Conservation (phyloP, 1,140 invertebrate species). For the Littorina saxatilis region DNA sequence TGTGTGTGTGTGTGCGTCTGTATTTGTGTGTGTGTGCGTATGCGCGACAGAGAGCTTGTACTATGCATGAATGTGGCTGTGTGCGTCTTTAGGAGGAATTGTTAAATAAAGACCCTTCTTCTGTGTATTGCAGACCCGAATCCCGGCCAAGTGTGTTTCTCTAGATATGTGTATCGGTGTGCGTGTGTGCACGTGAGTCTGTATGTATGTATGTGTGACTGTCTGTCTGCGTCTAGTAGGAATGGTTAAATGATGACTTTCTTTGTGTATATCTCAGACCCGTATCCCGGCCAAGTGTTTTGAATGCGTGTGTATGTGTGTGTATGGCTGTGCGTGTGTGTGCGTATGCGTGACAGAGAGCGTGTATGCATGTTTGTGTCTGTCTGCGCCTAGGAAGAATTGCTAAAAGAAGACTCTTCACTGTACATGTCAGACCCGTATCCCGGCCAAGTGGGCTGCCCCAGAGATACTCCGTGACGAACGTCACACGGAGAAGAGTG, state of each 20-base stretch:
- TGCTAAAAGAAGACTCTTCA: neutral
- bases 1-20: no score
- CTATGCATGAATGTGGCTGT: no score
- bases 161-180: neutral
- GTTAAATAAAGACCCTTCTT: constrained; percentile 94
- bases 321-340: no score
- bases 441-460: constrained; percentile 50
- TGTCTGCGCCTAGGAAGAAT: neutral
- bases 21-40: no score
- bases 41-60: no score
- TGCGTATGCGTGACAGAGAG: no score
- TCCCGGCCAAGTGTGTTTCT: neutral
- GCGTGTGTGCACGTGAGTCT: no score
- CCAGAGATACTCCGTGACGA: constrained; percentile 31
- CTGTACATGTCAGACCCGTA: neutral
- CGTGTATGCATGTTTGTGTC: no score
- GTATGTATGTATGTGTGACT: no score
- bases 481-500: constrained; percentile 55
- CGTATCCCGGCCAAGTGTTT: neutral
- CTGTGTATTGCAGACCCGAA: constrained; percentile 77
- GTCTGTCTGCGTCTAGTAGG: neutral
- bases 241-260: neutral
- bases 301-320: no score
- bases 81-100: neutral
- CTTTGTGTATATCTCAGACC: neutral